A percentile compares a stretch with the other conserved stretches of the same genome.
phyloP scores from a whole-genome alignment of 2,888 invertebrate genomes.

The Anaspis maculata region DNA sequence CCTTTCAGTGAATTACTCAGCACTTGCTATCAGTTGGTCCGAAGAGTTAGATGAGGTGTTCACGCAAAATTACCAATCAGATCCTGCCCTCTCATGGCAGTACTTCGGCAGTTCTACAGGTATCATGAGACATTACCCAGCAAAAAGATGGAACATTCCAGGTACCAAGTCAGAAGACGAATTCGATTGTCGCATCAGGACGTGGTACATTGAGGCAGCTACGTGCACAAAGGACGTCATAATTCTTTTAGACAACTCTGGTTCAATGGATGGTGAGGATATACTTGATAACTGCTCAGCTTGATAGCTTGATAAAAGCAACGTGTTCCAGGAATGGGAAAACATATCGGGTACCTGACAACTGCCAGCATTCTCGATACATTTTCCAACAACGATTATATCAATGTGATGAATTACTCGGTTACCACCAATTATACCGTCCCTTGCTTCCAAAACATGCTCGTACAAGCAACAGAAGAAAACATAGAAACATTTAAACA shows the following conservation, averaged over 20 bases:
- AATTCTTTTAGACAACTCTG: constrained; percentile 89
- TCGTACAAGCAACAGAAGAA: constrained; percentile 85
- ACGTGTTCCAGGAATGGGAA: constrained; percentile 36
- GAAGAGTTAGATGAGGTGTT: constrained; percentile 77
- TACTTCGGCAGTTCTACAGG: constrained; percentile 95
- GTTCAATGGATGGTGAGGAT: constrained; percentile 90
- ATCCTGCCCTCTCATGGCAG: constrained; percentile 92
- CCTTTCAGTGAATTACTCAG: constrained; percentile 44
- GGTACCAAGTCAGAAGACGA: constrained; percentile 41
- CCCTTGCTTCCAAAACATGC: constrained; percentile 71
- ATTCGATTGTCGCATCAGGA: constrained; percentile 86
- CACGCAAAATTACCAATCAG: constrained; percentile 73
- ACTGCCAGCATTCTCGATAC: constrained; percentile 86
- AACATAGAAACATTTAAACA: constrained; percentile 69
- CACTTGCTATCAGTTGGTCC: constrained; percentile 85
- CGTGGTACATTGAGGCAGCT: constrained; percentile 97
- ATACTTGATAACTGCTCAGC: no score
- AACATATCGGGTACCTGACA: constrained; percentile 75
- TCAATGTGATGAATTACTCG: constrained; percentile 83
- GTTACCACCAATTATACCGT: constrained; percentile 63
- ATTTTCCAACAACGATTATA: constrained; percentile 94
- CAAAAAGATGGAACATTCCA: constrained; percentile 31
- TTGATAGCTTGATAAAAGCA: neutral
- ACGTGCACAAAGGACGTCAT: constrained; percentile 97
- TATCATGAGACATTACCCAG: constrained; percentile 85